Conservation (phyloP, 2,888 invertebrate species). For the Neoaliturus tenellus region DNA sequence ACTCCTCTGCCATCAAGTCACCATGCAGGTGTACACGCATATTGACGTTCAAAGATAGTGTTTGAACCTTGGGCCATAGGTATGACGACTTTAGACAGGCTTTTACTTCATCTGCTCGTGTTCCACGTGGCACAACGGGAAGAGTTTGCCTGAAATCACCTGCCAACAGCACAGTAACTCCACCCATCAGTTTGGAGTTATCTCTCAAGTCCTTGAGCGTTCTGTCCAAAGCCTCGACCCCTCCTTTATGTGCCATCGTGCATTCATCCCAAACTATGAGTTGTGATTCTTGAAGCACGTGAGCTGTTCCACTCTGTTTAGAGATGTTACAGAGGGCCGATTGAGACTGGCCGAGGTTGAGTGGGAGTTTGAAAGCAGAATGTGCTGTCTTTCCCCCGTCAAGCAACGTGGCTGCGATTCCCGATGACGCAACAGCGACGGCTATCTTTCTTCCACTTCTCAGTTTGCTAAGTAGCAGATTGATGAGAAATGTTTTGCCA, state of each 20-base stretch:
- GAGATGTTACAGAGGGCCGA: constrained; percentile 13
- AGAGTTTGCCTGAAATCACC: constrained; percentile 29
- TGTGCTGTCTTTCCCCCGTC: constrained; percentile 23
- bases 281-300: constrained; percentile 6
- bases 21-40: constrained; percentile 16
- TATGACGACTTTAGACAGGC: constrained; percentile 13
- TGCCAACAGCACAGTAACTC: constrained; percentile 19
- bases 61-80: constrained; percentile 27
- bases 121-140: constrained; percentile 26
- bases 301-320: not conserved
- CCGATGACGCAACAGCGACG: constrained; percentile 19
- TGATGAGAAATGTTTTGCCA: constrained; percentile 31
- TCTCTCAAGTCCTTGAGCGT: constrained; percentile 28
- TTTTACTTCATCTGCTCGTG: constrained; percentile 25
- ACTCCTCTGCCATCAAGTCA: constrained; percentile 7
- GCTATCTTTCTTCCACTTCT: constrained; percentile 15
- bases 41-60: not conserved
- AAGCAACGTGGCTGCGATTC: not conserved
- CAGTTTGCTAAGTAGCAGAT: not conserved
- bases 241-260: constrained; percentile 25
- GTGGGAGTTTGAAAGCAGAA: constrained; percentile 31
- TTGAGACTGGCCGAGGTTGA: not conserved
- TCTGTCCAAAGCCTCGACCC: constrained; percentile 12
- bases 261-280: constrained; percentile 44
- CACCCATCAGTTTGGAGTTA: not conserved